Evolutionary conservation across 2,797 vertebrate species (phyloP).

Genomic region (Apodemus agrarius): DNA sequence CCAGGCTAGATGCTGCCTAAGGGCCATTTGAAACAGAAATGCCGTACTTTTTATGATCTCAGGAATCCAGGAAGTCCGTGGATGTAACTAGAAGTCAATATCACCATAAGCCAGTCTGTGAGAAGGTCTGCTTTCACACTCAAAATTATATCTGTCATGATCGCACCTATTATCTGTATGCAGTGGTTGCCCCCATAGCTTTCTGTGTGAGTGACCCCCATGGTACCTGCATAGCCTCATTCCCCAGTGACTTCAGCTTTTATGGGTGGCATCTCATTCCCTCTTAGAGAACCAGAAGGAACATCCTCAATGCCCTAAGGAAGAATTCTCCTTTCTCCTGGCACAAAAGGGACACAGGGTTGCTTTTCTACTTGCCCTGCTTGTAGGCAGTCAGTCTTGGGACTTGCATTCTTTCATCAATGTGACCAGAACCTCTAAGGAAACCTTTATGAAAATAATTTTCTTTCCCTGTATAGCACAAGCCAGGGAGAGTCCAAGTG

Average conservation of each 20-base stretch:
- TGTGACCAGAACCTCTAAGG: not conserved
- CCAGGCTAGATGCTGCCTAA: not conserved
- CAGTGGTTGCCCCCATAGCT: not conserved
- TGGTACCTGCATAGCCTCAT: not conserved
- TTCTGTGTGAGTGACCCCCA: not conserved
- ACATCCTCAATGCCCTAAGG: not conserved
- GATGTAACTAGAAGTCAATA: not conserved
- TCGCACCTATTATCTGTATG: not conserved
- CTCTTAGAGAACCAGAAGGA: not conserved
- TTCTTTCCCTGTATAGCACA: not conserved
- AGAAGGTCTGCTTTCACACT: not conserved
- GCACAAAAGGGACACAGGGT: not conserved
- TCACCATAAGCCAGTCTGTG: not conserved
- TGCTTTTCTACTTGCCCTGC: constrained; percentile 63
- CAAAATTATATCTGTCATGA: not conserved
- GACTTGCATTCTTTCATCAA: not conserved
- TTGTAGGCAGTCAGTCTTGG: not conserved
- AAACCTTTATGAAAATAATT: not conserved
- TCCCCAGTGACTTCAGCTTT: not conserved
- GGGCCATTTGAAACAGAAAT: not conserved
- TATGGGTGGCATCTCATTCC: not conserved
- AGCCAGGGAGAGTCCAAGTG: not conserved
- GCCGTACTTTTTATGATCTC: not conserved
- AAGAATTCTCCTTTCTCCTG: not conserved
- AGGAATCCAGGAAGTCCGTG: not conserved